A percentile compares a stretch with the other conserved stretches of the same genome.
Conservation (phyloP, 2,113 vertebrate genomes). For the Poeciliopsis occidentalis region DNA sequence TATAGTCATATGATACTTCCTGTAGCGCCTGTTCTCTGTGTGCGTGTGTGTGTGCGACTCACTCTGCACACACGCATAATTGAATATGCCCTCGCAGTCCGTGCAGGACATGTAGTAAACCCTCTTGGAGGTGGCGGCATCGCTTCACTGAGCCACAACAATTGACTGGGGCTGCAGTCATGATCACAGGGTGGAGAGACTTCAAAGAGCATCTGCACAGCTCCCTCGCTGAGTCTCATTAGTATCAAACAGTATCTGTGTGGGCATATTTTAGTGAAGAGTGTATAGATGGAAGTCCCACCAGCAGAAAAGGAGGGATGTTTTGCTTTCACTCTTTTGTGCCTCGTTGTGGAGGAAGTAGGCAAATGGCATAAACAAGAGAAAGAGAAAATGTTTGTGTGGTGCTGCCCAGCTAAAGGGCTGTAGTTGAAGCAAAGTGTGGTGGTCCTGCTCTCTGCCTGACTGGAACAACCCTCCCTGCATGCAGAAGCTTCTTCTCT, state of each 20-base stretch:
- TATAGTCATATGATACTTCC: constrained; percentile 3
- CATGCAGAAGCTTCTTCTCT: too few relatives aligned
- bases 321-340: constrained; percentile 21
- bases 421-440: constrained; percentile 13
- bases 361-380: not conserved
- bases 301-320: constrained; percentile 21
- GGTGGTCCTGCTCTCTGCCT: not conserved
- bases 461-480: too few relatives aligned
- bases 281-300: constrained; percentile 4
- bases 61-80: constrained; percentile 12
- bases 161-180: constrained; percentile 31
- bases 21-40: constrained; percentile 6
- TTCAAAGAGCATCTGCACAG: constrained; percentile 54
- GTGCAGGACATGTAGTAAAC: constrained; percentile 29
- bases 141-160: constrained; percentile 40
- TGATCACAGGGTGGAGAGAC: constrained; percentile 42
- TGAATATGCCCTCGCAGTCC: constrained; percentile 17
- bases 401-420: not conserved
- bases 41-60: not conserved
- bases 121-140: constrained; percentile 24
- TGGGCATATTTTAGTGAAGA: constrained; percentile 18
- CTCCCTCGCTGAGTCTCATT: constrained; percentile 41
- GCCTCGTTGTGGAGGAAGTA: not conserved
- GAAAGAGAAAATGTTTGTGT: not conserved
- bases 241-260: constrained; percentile 24